These are phyloP conservation scores for Plotosus lineatus DNA, from an alignment of 2,113 vertebrate genomes.

Conservation along the genomic window DNA sequence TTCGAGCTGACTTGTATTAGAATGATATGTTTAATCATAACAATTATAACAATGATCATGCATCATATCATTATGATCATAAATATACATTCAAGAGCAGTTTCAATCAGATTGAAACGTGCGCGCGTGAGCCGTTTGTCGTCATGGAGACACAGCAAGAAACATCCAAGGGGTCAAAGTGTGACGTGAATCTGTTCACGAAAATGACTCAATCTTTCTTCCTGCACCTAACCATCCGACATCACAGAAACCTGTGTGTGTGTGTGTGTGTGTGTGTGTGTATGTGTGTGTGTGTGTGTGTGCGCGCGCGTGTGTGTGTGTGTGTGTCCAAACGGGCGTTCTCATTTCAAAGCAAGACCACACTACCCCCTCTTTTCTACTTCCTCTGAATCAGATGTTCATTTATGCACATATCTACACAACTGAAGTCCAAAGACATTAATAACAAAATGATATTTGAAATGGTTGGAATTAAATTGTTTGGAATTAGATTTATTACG, in stretches of 20 bases:
- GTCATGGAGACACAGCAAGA: conserved; percentile 33
- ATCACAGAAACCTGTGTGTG: conserved; percentile 20
- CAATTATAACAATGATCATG: conserved; percentile 1
- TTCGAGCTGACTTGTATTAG: not conserved
- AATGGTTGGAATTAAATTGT: not conserved
- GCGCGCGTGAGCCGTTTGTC: conserved; percentile 21
- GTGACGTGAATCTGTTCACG: conserved; percentile 22
- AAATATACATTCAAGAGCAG: not conserved
- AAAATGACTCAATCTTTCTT: conserved; percentile 41
- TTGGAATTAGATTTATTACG: not conserved
- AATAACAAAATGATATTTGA: not conserved
- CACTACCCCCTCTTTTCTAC: not conserved
- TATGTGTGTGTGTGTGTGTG: conserved; percentile 1
- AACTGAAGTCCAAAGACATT: not conserved
- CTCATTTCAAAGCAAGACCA: conserved; percentile 20
- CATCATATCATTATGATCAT: conserved; percentile 4
- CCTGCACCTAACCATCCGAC: conserved; percentile 12
- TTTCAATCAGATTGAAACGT: conserved; percentile 2
- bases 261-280: not conserved
- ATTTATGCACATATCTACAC: conserved; percentile 19
- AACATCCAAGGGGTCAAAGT: conserved; percentile 27
- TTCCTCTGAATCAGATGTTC: not conserved
- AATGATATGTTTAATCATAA: not conserved
- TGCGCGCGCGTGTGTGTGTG: not conserved
- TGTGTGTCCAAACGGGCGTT: not conserved